Base-by-base conservation (phyloP, 2,113 vertebrate species). In the Corydoras maculifer region DNA sequence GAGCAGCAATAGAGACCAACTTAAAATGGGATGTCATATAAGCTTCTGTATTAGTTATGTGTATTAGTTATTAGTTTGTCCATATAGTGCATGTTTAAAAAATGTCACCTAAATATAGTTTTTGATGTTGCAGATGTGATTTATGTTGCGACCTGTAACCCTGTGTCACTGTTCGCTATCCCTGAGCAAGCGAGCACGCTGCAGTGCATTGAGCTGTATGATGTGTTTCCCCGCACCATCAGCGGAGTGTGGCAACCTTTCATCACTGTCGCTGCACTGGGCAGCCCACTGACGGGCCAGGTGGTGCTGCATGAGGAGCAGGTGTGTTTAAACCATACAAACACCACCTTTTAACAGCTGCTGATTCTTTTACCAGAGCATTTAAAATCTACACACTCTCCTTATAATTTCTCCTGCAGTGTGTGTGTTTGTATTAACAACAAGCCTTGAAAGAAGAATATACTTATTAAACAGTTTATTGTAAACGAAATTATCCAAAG, bases 271-370 rank as follows among this genome's bases (percentile, higher is more conserved):
- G 96, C 95, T 14, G 90, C 92, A 0, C 86, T 98, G 6, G 94
- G 94, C 68, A 88, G 83, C 79, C 94, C 94, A 0, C 91, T 99
- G 35, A 91, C 86, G 14, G 91, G 92, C 69, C 95, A 97, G 86
- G 90, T 98, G 83, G 85, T 98, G 81, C 87, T 99, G 57, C 97
- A 98, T 9, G 97, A 99, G 81, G 92, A 95, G 58, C 90, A 98
- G 95, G 97, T 98, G 82, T 58, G 30, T 15, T 62, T 3, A 2
- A 43, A 29, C 53, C 63, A 48, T 2, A 58, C 62, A 50, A 12
- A 49, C 12, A 60, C 5, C 55, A 62, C 68, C 59, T 14, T 31
- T 14, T 61, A n/a, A 30, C 78, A 69, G 62, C 31, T 25, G 18
- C 18, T 25, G 18, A 25, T 25, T 25, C 18, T 25, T 25, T 25